Base-by-base conservation (phyloP, 2,113 vertebrate genomes). In the Callospermophilus lateralis region DNA sequence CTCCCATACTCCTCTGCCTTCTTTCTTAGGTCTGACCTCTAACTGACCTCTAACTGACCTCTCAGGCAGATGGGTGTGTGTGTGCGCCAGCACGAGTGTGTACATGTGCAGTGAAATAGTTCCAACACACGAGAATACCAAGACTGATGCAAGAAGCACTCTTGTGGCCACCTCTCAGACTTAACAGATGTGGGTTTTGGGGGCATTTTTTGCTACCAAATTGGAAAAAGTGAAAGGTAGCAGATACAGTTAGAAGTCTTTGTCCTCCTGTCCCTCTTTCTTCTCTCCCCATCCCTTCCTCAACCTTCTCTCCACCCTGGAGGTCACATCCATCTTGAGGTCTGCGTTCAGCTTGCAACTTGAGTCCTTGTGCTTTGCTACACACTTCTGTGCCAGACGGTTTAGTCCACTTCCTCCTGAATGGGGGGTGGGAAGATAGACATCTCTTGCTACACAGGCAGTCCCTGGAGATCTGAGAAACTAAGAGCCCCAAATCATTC, bases 221-320 rank as follows among this genome's bases (percentile, higher is more conserved):
- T 39, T 72, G 24, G 76, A 48, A 39, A 88, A 88, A 73, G 32
- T 26, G 26, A 78, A 81, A 68, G 7, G 10, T 81, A 73, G 32
- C 28, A 68, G 53, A 72, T 4, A 22, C 7, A 53, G 26, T 7
- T 48, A 32, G 6, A 78, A 30, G 5, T 58, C 61, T 34, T 15
- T 26, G 15, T 34, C 55, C 20, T 45, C 45, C 16, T 6, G 4
- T 8, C 39, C 24, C 1, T 74, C 61, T 94, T 65, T 97, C 51
- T 89, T 39, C 77, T 87, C 90, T 93, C 42, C 9, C 24, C 12
- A 93, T n/a, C 9, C 11, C 84, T 87, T 74, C 45, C 70, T 67
- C 28, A 1, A 13, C 15, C 37, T 19, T 48, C 11, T 61, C 34
- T 24, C 13, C 34, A 48, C 9, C n/a, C 45, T 3, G 6, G 37